Evolutionary conservation across 2,888 invertebrate species (phyloP).

Genomic region (Tachina fera): DNA sequence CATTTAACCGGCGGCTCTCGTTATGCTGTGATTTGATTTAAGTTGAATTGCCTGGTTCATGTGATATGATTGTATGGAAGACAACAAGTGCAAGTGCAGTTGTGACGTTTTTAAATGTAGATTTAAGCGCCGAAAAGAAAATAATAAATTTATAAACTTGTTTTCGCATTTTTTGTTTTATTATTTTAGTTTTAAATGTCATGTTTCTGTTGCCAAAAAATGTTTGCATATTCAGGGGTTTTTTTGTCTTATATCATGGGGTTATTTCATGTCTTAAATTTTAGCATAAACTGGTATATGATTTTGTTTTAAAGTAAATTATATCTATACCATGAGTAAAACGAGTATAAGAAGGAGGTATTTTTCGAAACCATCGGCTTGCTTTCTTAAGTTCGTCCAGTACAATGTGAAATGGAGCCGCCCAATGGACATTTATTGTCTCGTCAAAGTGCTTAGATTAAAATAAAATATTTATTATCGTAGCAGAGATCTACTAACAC

Average conservation of each 20-base stretch:
- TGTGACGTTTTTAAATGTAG: constrained; percentile 32
- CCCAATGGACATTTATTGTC: too few relatives aligned
- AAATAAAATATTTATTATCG: too few relatives aligned
- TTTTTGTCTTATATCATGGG: not conserved
- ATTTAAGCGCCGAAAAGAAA: constrained; percentile 32
- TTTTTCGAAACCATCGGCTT: too few relatives aligned
- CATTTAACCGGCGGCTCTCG: constrained; percentile 55
- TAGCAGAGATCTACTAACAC: too few relatives aligned
- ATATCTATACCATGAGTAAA: too few relatives aligned
- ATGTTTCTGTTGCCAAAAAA: constrained; percentile 20
- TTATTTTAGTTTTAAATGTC: constrained; percentile 5
- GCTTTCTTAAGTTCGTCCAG: too few relatives aligned
- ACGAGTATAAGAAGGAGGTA: too few relatives aligned
- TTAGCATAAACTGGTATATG: not conserved
- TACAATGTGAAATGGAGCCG: too few relatives aligned
- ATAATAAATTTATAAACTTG: constrained; percentile 20
- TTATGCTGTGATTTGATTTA: not conserved
- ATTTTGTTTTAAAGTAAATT: too few relatives aligned
- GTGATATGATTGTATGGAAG: not conserved
- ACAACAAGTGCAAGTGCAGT: constrained; percentile 66
- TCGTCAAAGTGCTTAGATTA: too few relatives aligned
- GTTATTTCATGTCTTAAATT: not conserved
- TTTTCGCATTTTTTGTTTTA: not conserved
- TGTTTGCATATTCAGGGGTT: constrained; percentile 14
- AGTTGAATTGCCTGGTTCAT: not conserved